A percentile compares a stretch with the other conserved stretches of the same genome.
Evolutionary conservation across 2,113 vertebrate species (phyloP).

Genomic region (Antigone vipio): DNA sequence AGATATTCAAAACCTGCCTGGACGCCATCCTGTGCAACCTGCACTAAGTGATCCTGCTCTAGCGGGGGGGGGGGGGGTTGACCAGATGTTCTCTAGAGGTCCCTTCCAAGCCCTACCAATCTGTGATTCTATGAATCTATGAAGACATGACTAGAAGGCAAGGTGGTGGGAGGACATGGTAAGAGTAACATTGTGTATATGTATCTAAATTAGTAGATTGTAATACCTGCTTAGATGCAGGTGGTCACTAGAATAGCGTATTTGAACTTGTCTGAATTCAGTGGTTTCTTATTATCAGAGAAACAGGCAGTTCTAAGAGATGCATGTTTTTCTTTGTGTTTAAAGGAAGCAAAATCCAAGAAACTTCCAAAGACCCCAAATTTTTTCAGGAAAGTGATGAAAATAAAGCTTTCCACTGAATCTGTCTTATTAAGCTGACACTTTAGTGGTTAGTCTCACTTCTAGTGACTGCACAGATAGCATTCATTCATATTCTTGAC

Average conservation of each 20-base stretch:
- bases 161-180: background rate
- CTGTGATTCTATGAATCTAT: too few relatives aligned
- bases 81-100: too few relatives aligned
- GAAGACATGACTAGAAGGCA: background rate
- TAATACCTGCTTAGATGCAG: background rate
- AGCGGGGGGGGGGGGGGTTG: too few relatives aligned
- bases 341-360: background rate
- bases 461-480: background rate
- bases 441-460: background rate
- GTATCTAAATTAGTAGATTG: background rate
- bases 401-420: background rate
- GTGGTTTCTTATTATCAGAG: background rate
- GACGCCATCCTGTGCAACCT: too few relatives aligned
- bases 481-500: background rate
- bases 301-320: background rate
- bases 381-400: background rate
- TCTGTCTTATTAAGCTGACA: background rate
- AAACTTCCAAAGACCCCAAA: background rate
- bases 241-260: background rate
- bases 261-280: background rate
- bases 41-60: too few relatives aligned
- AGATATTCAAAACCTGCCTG: too few relatives aligned
- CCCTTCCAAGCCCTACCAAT: too few relatives aligned
- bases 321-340: background rate
- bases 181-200: background rate